Percentiles rank a stretch among this genome's conserved stretches.
Evolutionary conservation across 2,888 invertebrate genomes (phyloP).

Genomic region (Salpingus planirostris): DNA sequence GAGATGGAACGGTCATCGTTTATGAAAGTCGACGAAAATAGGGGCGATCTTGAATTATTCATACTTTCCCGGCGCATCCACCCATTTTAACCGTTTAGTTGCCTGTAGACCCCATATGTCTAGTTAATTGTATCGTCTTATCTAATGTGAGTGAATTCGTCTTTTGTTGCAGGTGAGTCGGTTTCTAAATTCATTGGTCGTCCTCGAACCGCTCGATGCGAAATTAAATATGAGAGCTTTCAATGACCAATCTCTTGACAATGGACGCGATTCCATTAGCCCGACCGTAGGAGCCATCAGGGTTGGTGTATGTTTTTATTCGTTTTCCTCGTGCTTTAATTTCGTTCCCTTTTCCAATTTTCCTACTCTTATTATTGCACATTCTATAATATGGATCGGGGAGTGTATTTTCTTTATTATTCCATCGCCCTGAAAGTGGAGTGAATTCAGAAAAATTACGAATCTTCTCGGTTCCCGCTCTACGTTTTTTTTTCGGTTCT

Average conservation of each 20-base stretch:
- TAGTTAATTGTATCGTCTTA: no score
- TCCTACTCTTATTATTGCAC: constrained; percentile 7
- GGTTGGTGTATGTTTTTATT: constrained; percentile 9
- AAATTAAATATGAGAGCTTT: not conserved
- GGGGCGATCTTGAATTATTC: no score
- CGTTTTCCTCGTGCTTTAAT: constrained; percentile 10
- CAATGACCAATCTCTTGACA: constrained; percentile 13
- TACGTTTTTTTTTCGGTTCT: no score
- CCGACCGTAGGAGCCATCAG: constrained; percentile 8
- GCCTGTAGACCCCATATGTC: no score
- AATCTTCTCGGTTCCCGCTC: no score
- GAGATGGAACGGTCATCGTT: no score
- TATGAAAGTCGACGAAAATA: no score
- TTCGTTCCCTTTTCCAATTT: constrained; percentile 2
- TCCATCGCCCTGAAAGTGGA: not conserved
- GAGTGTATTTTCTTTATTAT: constrained; percentile 1
- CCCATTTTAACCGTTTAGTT: no score
- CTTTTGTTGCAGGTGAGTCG: constrained; percentile 7
- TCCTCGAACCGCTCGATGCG: constrained; percentile 1
- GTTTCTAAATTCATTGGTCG: no score
- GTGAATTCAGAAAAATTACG: not conserved
- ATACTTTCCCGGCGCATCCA: no score
- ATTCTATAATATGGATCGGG: constrained; percentile 1
- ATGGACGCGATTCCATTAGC: constrained; percentile 11
- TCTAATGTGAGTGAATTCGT: no score